Evolutionary conservation across 2,888 invertebrate genomes (phyloP).

Genomic region (Drosophila parthenogenetica): DNA sequence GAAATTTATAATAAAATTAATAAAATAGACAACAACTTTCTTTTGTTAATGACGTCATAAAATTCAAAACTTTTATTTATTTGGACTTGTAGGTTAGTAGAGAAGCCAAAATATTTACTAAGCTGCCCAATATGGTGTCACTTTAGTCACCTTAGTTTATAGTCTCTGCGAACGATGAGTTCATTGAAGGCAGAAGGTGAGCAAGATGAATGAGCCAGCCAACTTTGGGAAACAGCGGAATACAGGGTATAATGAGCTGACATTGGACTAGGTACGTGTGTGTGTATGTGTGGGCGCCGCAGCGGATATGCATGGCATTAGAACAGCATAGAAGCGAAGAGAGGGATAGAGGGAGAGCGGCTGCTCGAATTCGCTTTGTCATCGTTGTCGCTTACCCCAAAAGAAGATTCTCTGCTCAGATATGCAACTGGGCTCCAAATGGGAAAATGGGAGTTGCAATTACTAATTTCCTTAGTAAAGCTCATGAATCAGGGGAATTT

Average conservation of each 20-base stretch:
- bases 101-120: no score
- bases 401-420: slow-evolving; percentile 47
- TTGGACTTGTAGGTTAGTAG: no score
- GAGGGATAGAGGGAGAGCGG: neutral
- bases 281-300: slow-evolving; percentile 30
- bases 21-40: neutral
- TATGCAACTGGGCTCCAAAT: slow-evolving; percentile 67
- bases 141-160: neutral
- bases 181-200: neutral
- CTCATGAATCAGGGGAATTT: slow-evolving; percentile 69
- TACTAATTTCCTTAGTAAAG: slow-evolving; percentile 77
- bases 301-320: slow-evolving; percentile 48
- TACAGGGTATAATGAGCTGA: slow-evolving; percentile 30
- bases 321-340: slow-evolving; percentile 15
- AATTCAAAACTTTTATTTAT: neutral
- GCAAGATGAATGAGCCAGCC: neutral
- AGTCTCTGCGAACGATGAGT: neutral
- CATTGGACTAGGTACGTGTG: slow-evolving; percentile 24
- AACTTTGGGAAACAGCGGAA: neutral
- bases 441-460: slow-evolving; percentile 67
- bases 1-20: no score
- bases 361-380: slow-evolving; percentile 26
- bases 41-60: neutral
- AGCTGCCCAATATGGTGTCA: neutral
- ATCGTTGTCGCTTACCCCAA: slow-evolving; percentile 40